phyloP scores from a whole-genome alignment of 2,797 vertebrate species.

The Sparidentex hasta region DNA sequence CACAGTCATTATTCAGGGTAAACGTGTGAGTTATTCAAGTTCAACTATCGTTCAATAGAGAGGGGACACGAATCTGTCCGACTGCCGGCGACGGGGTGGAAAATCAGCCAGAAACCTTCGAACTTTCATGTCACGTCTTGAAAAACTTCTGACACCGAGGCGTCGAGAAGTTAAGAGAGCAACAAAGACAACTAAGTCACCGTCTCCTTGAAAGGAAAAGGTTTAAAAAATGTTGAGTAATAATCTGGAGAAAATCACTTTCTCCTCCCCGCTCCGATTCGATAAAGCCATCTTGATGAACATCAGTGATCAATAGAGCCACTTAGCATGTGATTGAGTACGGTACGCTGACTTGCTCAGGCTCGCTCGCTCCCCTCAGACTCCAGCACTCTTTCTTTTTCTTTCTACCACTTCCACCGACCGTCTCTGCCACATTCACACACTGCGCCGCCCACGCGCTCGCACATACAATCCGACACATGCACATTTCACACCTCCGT shows the following conservation, averaged over 20 bases:
- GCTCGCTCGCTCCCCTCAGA: constrained; percentile 25
- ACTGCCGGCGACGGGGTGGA: neutral
- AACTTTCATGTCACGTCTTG: neutral
- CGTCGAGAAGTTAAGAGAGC: neutral
- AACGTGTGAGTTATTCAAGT: neutral
- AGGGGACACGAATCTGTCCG: neutral
- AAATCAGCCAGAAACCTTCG: neutral
- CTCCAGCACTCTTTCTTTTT: neutral
- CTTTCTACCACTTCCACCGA: constrained; percentile 3
- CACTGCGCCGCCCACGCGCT: constrained; percentile 16
- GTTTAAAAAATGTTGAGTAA: neutral
- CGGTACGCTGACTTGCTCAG: constrained; percentile 30
- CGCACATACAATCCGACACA: constrained; percentile 7
- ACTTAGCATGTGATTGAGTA: constrained; percentile 59
- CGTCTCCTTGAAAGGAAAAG: neutral
- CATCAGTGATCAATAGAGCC: constrained; percentile 65
- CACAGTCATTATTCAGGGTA: neutral
- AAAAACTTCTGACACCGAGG: neutral
- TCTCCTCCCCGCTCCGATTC: constrained; percentile 15
- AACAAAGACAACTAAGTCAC: neutral
- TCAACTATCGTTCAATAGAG: neutral
- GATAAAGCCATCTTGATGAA: constrained; percentile 61
- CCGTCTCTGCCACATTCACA: constrained; percentile 9
- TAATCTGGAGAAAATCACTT: constrained; percentile 14
- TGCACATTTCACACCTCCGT: constrained; percentile 46